These are phyloP conservation scores for Myotis yumanensis DNA, from an alignment of 2,113 vertebrate species.

Conservation along the genomic window DNA sequence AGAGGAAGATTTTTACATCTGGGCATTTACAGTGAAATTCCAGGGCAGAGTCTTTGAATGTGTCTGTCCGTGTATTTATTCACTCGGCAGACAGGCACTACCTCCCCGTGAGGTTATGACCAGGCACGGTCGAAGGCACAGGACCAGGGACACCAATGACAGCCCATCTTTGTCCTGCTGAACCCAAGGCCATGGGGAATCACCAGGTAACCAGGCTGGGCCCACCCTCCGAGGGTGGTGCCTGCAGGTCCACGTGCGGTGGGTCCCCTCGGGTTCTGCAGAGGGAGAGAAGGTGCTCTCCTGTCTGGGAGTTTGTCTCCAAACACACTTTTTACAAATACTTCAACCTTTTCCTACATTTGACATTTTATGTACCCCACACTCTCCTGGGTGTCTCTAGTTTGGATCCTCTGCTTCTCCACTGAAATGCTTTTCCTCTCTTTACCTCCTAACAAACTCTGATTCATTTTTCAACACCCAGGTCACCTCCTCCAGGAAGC, in stretches of 20 bases:
- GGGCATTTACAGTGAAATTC: background rate
- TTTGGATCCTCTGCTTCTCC: background rate
- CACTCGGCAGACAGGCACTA: background rate
- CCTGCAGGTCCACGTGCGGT: accelerated
- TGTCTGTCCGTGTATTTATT: background rate
- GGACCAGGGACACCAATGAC: background rate
- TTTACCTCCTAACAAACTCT: background rate
- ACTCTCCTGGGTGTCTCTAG: background rate
- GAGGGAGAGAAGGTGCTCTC: background rate
- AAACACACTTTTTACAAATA: too few relatives aligned
- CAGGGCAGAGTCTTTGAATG: background rate
- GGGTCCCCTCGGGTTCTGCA: background rate
- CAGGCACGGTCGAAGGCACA: background rate
- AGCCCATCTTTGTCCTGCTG: background rate
- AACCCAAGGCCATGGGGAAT: background rate
- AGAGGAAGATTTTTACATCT: background rate
- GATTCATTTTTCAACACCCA: background rate
- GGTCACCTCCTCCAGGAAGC: background rate
- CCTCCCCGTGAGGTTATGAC: accelerated
- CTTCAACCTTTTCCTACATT: background rate
- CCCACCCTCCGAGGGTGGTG: background rate
- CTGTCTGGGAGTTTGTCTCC: background rate
- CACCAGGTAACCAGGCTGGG: accelerated
- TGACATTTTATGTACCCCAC: background rate
- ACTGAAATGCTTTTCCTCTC: background rate